Conservation (phyloP, 2,113 vertebrate species). For the Ascaphus truei region DNA sequence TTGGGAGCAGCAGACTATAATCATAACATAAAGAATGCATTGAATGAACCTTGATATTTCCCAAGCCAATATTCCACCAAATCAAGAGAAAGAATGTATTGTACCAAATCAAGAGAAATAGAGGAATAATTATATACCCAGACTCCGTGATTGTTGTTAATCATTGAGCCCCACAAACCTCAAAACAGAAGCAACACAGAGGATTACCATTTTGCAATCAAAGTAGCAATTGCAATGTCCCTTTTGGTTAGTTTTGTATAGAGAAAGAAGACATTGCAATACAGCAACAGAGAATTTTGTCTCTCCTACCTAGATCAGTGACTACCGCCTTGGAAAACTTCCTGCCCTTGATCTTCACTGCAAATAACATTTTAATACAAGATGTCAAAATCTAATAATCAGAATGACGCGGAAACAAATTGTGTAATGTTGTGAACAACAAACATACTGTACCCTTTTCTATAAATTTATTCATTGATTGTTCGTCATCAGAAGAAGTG, state of each 20-base stretch:
- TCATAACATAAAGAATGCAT: slow-evolving; percentile 7
- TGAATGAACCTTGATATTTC: slow-evolving; percentile 67
- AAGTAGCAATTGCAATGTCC: slow-evolving; percentile 42
- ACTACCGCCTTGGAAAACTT: slow-evolving; percentile 93
- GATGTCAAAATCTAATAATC: slow-evolving; percentile 61
- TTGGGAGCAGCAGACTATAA: no score
- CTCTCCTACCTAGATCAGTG: slow-evolving; percentile 79
- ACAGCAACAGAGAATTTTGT: slow-evolving; percentile 63
- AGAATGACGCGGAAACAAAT: slow-evolving; percentile 56
- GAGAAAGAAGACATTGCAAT: slow-evolving; percentile 53
- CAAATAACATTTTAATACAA: slow-evolving; percentile 76
- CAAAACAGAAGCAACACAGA: slow-evolving; percentile 55
- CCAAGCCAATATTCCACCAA: slow-evolving; percentile 39
- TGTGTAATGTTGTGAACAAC: slow-evolving; percentile 54
- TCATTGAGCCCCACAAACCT: slow-evolving; percentile 46
- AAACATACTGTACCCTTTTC: slow-evolving; percentile 89
- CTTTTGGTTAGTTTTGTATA: slow-evolving; percentile 61
- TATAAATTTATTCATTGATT: slow-evolving; percentile 90
- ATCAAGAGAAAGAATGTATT: slow-evolving; percentile 41
- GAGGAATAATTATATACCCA: slow-evolving; percentile 46
- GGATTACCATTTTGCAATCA: slow-evolving; percentile 48
- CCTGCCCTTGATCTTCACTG: slow-evolving; percentile 96
- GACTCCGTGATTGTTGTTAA: slow-evolving; percentile 49
- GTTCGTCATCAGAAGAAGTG: slow-evolving; percentile 90
- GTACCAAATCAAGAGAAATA: slow-evolving; percentile 44